Conservation (phyloP, 2,888 invertebrate species). For the Bedellia somnulentella region DNA sequence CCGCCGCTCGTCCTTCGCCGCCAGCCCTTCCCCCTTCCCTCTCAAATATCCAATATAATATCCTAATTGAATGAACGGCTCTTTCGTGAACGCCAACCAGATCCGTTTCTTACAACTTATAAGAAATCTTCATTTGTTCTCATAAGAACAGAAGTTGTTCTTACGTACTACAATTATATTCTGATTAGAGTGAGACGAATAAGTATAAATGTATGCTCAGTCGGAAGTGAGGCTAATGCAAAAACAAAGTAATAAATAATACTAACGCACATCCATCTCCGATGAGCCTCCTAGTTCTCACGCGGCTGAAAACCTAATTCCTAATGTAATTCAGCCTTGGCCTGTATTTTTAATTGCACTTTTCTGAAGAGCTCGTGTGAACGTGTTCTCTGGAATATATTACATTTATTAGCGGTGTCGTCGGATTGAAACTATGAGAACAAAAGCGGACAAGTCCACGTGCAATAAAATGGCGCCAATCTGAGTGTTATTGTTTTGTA, state of each 20-base stretch:
- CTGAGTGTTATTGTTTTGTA: too few relatives aligned
- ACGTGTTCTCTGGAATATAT: slow-evolving; percentile 24
- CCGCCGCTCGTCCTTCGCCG: slow-evolving; percentile 15
- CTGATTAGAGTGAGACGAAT: too few relatives aligned
- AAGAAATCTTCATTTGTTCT: too few relatives aligned
- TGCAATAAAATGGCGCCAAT: not conserved
- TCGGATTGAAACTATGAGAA: too few relatives aligned
- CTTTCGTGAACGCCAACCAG: too few relatives aligned
- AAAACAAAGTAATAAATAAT: too few relatives aligned
- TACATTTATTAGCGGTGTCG: slow-evolving; percentile 28
- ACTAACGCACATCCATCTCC: too few relatives aligned
- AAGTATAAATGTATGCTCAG: too few relatives aligned
- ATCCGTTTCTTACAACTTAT: too few relatives aligned
- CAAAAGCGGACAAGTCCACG: slow-evolving; percentile 12
- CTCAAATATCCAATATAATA: slow-evolving; percentile 34
- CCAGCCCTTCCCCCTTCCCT: slow-evolving; percentile 37
- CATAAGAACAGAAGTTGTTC: too few relatives aligned
- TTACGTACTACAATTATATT: too few relatives aligned
- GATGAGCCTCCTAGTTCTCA: slow-evolving; percentile 34
- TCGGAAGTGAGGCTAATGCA: too few relatives aligned
- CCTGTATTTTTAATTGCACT: slow-evolving; percentile 54
- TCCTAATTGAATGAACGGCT: slow-evolving; percentile 48
- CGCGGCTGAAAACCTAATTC: slow-evolving; percentile 33
- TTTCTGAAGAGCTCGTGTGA: slow-evolving; percentile 52
- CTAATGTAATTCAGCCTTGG: slow-evolving; percentile 34